Base-by-base conservation (phyloP, 1,140 invertebrate species). In the Achatina immaculata region DNA sequence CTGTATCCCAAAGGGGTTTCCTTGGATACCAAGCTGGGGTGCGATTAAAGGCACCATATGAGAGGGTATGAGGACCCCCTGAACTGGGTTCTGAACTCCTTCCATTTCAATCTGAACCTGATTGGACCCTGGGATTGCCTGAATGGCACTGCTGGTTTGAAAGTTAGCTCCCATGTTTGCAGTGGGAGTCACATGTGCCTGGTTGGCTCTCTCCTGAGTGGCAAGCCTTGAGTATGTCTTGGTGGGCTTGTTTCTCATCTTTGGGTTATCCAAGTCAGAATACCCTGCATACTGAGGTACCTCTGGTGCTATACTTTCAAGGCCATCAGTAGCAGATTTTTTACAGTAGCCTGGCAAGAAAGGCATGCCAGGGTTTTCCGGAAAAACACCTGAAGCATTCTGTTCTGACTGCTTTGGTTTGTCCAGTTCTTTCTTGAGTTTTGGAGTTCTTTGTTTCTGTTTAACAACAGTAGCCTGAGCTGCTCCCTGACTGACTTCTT, bases 101-200 rank as follows among this genome's bases (percentile, higher is more conserved):
- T 65, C 65, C 78, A 80, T 72, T 38, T 80, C 78, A 72, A 80
- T 80, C 68, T 80, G 78, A 43, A 80, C 48, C 58, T 71, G 78
- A 40, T 45, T 28, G 1, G 78, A 51, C 21, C 78, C 78, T 11
- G 78, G 78, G 65, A 80, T 80, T 19, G 65, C 16, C 21, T 51
- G 66, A 42, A 80, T 34, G 40, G 21, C 43, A n/a, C 21, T 78
- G 42, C 34, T 31, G 68, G 24, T 42, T 7, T 28, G 38, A 11
- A 45, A 74, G 51, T 36, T 43, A 31, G 42, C 34, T 19, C 45
- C 31, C 31, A 34, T 48, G 43, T 19, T 9, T 19, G 68, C 2
- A 31, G 34, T 36, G n/a, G 28, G 6, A 21, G 31, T 31, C 24
- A 19, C 24, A 21, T 19, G 31, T n/a, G n/a, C 24, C 43, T 31